These are phyloP conservation scores for Anarhynchus alexandrinus DNA, from an alignment of 2,113 vertebrate genomes.

Conservation along the genomic window DNA sequence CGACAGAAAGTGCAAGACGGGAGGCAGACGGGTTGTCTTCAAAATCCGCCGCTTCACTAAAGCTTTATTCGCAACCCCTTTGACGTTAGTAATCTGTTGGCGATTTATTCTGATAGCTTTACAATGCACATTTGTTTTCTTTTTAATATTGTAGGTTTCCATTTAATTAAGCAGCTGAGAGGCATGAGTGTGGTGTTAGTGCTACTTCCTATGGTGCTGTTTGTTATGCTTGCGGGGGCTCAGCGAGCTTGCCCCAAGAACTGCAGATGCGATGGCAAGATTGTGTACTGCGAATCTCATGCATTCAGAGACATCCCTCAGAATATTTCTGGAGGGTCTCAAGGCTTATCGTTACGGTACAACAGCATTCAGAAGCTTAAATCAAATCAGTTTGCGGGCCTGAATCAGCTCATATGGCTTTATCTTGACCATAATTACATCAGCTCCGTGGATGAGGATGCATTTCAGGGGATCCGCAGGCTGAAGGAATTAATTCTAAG, in stretches of 20 bases:
- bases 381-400: conserved; percentile 89
- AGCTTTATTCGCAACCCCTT: background rate
- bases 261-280: conserved; percentile 97
- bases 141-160: conserved; percentile 72
- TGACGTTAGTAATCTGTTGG: background rate
- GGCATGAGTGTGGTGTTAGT: conserved; percentile 81
- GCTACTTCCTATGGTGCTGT: conserved; percentile 82
- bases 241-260: conserved; percentile 91
- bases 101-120: background rate
- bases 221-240: conserved; percentile 77
- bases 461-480: conserved; percentile 90
- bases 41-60: background rate
- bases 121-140: conserved; percentile 59
- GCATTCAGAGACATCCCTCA: conserved; percentile 91
- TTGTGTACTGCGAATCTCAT: conserved; percentile 96
- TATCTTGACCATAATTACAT: conserved; percentile 99
- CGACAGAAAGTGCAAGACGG: background rate
- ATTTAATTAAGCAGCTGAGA: conserved; percentile 73
- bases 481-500: conserved; percentile 97
- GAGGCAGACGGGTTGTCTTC: background rate
- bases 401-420: conserved; percentile 95
- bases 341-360: conserved; percentile 94
- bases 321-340: conserved; percentile 92
- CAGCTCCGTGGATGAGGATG: conserved; percentile 86
- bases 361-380: conserved; percentile 94